Base-by-base conservation (phyloP, 2,888 invertebrate species). In the Diaphora mendica region DNA sequence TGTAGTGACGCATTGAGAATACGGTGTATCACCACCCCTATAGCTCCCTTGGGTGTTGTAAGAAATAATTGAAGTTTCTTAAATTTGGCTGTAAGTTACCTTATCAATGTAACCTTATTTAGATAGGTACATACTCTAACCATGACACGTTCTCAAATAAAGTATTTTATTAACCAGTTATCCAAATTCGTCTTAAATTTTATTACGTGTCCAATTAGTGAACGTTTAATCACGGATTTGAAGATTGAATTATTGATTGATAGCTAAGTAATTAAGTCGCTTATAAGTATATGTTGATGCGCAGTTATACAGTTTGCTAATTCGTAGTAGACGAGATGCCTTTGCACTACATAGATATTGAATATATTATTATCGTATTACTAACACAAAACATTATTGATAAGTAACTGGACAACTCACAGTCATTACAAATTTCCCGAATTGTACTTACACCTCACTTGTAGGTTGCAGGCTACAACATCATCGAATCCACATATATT, bases 401-500 rank as follows among this genome's bases (percentile, higher is more conserved):
- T 35, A 35, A 5, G 35, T 35, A 35, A 35, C 35, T 35, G 35
- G 26, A n/a, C 39, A 39, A 39, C 68, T 39, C 39, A 59, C 55
- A 39, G 26, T 35, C 69, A 39, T 55, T 59, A 26, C 20, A 42
- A 26, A 69, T 15, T 44, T 30, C 44, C 2, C 64, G 62, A 26
- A 44, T 9, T 65, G 42, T 59, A 70, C 59, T 70, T 59, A 33
- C 35, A 35, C 8, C 55, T 26, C 44, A 70, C 70, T 70, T 73
- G 69, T 73, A 33, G 55, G 69, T 55, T 65, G 8, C 66, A 44
- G 44, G 17, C 15, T 44, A 44, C 48, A 20, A 55, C 3, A 73
- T 68, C 64, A 39, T 39, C 11, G 39, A 11, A 39, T 39, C 9
- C 9, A 39, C 5, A 39, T 0, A 39, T 39, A 11, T 39, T 39